Conservation (phyloP, 2,797 vertebrate species). For the Eurystomus glaucurus region DNA sequence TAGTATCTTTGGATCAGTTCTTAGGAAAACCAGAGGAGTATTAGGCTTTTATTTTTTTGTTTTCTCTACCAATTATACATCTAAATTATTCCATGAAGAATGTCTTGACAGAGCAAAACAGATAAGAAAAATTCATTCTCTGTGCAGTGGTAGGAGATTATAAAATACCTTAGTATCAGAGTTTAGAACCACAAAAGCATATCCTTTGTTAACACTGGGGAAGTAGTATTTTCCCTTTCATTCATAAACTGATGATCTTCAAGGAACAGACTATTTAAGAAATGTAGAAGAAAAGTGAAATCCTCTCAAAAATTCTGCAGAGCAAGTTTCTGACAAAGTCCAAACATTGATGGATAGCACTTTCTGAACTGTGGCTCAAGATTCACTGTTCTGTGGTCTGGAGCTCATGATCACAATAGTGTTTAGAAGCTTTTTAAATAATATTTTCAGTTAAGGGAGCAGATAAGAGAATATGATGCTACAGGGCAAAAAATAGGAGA, state of each 20-base stretch:
- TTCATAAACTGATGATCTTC: background rate
- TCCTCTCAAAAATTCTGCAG: background rate
- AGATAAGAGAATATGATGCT: background rate
- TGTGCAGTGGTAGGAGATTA: background rate
- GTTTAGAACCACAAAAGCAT: background rate
- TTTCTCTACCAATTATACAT: conserved; percentile 38
- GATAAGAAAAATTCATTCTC: conserved; percentile 19
- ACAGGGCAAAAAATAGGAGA: background rate
- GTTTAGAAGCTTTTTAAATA: background rate
- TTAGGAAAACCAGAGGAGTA: conserved; percentile 27
- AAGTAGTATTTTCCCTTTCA: background rate
- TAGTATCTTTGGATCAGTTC: background rate
- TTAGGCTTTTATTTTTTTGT: conserved; percentile 10
- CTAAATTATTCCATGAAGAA: conserved; percentile 18
- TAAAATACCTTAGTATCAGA: conserved; percentile 3
- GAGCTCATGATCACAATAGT: background rate
- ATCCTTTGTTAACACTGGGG: background rate
- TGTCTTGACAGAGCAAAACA: conserved; percentile 1
- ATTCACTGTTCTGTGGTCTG: background rate
- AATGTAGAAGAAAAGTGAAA: background rate
- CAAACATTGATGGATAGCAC: background rate
- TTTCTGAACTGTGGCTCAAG: background rate
- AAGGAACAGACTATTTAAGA: background rate
- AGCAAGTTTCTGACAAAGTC: background rate
- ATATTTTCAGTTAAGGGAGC: background rate